These are phyloP conservation scores for Dipodomys ordii DNA, from an alignment of 2,113 vertebrate species.

Conservation along the genomic window DNA sequence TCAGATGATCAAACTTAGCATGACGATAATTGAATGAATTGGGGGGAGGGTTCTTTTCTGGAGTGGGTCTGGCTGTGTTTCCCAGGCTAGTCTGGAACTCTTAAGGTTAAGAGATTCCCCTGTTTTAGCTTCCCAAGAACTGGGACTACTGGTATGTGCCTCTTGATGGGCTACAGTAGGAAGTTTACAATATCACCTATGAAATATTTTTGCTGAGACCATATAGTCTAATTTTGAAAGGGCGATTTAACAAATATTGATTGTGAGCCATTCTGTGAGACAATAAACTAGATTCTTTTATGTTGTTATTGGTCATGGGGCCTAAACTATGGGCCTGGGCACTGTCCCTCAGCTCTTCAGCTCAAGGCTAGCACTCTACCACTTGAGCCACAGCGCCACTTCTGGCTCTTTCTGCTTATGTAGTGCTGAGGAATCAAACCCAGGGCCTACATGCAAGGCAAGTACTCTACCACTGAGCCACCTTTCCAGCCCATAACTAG, in stretches of 20 bases:
- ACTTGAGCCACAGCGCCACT: too few species aligned
- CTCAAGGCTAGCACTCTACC: too few species aligned
- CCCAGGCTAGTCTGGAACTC: background rate
- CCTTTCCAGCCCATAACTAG: background rate
- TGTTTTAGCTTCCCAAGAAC: background rate
- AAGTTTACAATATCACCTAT: background rate
- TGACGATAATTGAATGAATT: background rate
- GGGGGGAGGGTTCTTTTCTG: background rate
- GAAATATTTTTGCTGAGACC: conserved; percentile 42
- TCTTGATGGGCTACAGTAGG: conserved; percentile 37
- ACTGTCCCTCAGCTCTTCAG: too few species aligned
- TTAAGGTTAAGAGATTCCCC: background rate
- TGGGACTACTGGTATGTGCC: background rate
- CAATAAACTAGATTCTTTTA: background rate
- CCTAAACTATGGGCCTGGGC: too few species aligned
- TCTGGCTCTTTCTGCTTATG: too few species aligned
- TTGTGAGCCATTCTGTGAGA: conserved; percentile 35
- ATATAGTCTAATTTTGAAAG: conserved; percentile 49
- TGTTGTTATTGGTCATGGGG: too few species aligned
- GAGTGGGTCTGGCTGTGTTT: background rate
- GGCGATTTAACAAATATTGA: conserved; percentile 9
- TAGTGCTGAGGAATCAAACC: too few species aligned
- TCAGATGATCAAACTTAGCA: conserved; percentile 26
- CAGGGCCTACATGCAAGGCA: too few species aligned
- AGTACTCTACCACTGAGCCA: too few species aligned